Conservation (phyloP, 2,113 vertebrate species). For the Paratilapia polleni region DNA sequence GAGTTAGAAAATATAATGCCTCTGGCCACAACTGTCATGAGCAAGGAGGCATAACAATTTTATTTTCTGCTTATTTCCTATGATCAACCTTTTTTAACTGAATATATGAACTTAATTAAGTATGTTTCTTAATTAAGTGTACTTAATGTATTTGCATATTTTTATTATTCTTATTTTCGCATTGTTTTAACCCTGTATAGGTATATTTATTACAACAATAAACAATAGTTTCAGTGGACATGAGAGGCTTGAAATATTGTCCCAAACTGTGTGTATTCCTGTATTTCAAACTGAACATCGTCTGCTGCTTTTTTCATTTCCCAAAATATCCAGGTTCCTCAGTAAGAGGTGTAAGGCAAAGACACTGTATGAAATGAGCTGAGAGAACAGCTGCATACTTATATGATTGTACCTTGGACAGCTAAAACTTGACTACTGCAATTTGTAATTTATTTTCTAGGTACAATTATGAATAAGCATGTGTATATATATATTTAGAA, state of each 20-base stretch:
- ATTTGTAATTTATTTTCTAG: background rate
- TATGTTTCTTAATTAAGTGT: background rate
- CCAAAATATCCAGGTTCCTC: background rate
- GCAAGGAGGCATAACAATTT: background rate
- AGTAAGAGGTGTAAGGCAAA: background rate
- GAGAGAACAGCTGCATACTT: background rate
- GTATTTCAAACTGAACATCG: too few species aligned
- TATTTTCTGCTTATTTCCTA: background rate
- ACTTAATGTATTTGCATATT: background rate
- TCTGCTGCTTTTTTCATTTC: too few species aligned
- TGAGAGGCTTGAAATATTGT: too few species aligned
- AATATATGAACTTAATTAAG: background rate
- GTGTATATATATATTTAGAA: background rate
- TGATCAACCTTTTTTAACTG: background rate
- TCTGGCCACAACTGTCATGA: accelerated
- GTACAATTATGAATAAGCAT: background rate
- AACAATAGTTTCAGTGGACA: background rate
- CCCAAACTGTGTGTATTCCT: too few species aligned
- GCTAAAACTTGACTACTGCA: background rate
- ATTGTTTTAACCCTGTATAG: background rate
- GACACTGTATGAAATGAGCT: background rate
- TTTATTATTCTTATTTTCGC: too few species aligned
- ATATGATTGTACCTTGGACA: background rate
- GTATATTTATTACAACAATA: background rate
- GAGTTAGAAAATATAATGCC: background rate